Conservation (phyloP, 1,140 invertebrate species). For the Stegodyphus dumicola region DNA sequence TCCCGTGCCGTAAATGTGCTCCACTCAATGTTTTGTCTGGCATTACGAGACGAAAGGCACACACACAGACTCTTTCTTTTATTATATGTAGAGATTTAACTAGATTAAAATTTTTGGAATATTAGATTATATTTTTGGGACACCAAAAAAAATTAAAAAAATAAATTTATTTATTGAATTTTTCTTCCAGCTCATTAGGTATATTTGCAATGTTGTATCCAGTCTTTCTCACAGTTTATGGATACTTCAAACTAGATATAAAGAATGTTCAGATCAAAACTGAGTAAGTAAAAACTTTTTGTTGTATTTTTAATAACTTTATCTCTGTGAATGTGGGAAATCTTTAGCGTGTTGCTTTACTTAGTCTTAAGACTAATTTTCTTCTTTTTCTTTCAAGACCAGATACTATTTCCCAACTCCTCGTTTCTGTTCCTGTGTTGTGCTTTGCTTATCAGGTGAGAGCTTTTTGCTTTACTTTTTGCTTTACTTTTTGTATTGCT, state of each 20-base stretch:
- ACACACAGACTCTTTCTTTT: too few relatives aligned
- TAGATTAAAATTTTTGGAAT: too few relatives aligned
- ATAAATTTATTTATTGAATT: background rate
- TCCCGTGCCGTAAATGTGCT: too few relatives aligned
- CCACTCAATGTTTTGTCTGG: too few relatives aligned
- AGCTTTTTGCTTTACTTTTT: background rate
- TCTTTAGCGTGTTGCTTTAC: too few relatives aligned
- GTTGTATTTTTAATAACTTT: slow-evolving; percentile 22
- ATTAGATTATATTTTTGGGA: too few relatives aligned
- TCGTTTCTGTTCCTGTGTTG: slow-evolving; percentile 77
- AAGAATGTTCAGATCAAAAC: slow-evolving; percentile 67
- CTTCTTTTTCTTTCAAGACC: slow-evolving; percentile 66
- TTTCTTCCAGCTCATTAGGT: slow-evolving; percentile 73
- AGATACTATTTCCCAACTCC: slow-evolving; percentile 72
- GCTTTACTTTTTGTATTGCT: too few relatives aligned
- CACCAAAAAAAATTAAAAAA: too few relatives aligned
- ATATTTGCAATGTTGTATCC: slow-evolving; percentile 78
- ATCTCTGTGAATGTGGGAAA: background rate
- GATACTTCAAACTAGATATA: slow-evolving; percentile 70
- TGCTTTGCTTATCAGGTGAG: slow-evolving; percentile 79
- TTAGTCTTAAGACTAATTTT: background rate
- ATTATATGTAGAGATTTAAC: too few relatives aligned
- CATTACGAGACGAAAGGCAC: too few relatives aligned
- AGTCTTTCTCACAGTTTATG: slow-evolving; percentile 73
- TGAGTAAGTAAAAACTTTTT: slow-evolving; percentile 65